phyloP scores from a whole-genome alignment of 2,113 vertebrate species.

The Macaca mulatta region DNA sequence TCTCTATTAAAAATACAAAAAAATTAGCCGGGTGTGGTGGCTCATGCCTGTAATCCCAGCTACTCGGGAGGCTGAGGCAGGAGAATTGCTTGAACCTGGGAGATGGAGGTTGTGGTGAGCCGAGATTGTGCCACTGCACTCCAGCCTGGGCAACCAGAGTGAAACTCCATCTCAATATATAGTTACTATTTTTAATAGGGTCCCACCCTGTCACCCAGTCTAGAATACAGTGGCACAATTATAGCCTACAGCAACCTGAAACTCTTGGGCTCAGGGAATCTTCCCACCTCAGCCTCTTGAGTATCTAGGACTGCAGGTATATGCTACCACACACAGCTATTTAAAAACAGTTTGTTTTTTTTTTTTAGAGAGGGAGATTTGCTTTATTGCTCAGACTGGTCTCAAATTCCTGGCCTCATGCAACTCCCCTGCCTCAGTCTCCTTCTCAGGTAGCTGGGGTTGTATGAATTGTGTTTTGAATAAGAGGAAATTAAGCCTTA shows the following conservation, averaged over 20 bases:
- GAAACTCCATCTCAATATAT: no score
- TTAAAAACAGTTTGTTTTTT: no score
- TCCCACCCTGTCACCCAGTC: background rate
- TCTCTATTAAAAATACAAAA: no score
- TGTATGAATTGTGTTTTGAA: constrained; percentile 26
- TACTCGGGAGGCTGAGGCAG: no score
- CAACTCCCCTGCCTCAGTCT: background rate
- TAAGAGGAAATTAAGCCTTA: constrained; percentile 43
- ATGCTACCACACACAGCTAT: no score
- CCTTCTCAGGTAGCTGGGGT: background rate
- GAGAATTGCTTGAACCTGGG: no score
- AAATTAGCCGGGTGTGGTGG: no score
- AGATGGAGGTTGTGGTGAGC: no score
- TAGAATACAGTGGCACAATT: background rate
- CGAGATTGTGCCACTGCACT: no score
- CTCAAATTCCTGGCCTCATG: background rate
- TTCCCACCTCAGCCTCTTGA: background rate
- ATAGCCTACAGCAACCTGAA: background rate
- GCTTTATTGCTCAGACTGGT: background rate
- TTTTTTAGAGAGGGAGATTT: background rate
- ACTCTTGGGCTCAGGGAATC: background rate
- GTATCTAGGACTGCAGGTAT: background rate
- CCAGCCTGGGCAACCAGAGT: no score
- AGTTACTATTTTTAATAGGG: no score
- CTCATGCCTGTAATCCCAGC: no score